A percentile compares a stretch with the other conserved stretches of the same genome.
Conservation (phyloP, 2,113 vertebrate species). For the Pelvicachromis taeniatus region DNA sequence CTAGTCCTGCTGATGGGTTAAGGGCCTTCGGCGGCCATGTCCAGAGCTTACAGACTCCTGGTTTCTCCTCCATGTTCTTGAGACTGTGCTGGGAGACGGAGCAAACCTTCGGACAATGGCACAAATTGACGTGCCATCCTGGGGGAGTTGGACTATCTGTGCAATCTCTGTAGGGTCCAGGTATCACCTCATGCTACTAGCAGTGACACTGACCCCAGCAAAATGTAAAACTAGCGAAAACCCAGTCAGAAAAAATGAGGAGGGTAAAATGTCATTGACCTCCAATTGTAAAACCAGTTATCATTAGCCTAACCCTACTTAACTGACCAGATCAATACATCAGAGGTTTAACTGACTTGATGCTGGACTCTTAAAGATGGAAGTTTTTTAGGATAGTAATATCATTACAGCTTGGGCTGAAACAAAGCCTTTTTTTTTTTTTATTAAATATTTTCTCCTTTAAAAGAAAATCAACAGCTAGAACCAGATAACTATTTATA, state of each 20-base stretch:
- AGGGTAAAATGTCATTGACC: neutral
- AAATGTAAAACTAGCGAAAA: neutral
- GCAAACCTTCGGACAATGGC: neutral
- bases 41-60: neutral
- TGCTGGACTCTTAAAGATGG: no score
- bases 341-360: no score
- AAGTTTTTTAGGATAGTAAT: neutral
- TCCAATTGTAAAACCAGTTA: neutral
- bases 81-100: neutral
- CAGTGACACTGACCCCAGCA: neutral
- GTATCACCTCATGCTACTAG: neutral
- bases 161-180: neutral
- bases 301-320: neutral
- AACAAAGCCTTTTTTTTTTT: neutral
- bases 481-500: neutral
- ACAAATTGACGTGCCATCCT: neutral
- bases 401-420: neutral
- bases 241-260: neutral
- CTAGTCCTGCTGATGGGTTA: neutral
- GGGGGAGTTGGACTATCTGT: neutral
- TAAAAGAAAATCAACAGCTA: neutral
- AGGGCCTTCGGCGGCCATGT: neutral
- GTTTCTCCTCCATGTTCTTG: no score
- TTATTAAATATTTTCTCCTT: rapidly evolving
- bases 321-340: no score